phyloP scores from a whole-genome alignment of 2,888 invertebrate species.

The Rhagium mordax region DNA sequence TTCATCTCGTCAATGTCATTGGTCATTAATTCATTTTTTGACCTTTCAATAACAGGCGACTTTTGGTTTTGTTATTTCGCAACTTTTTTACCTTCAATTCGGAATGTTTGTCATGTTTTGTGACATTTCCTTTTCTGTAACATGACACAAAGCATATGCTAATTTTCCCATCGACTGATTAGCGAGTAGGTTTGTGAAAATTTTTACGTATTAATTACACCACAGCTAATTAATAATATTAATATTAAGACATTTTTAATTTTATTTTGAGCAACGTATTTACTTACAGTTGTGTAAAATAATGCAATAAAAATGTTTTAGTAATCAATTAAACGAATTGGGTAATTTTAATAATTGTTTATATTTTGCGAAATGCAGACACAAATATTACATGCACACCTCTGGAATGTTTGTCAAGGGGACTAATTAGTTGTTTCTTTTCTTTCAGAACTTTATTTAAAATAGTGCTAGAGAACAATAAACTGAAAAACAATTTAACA shows the following conservation, averaged over 20 bases:
- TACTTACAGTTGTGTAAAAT: conserved; percentile 20
- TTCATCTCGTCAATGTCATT: conserved; percentile 46
- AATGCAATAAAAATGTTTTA: conserved; percentile 33
- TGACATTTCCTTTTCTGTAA: conserved; percentile 29
- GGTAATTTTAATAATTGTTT: conserved; percentile 31
- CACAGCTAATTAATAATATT: not conserved
- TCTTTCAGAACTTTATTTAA: conserved; percentile 12
- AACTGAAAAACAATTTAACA: conserved; percentile 11
- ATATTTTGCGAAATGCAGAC: conserved; percentile 29
- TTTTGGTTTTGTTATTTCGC: conserved; percentile 35
- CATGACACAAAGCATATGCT: conserved; percentile 12
- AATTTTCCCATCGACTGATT: not conserved
- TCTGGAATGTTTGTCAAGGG: not conserved
- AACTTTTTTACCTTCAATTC: conserved; percentile 28
- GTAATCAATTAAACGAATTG: conserved; percentile 31
- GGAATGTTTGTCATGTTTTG: conserved; percentile 14
- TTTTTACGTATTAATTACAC: not conserved
- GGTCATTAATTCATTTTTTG: conserved; percentile 48
- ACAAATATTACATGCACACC: not conserved
- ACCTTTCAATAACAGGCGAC: conserved; percentile 46
- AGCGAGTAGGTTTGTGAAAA: not conserved
- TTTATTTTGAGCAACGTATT: conserved; percentile 7
- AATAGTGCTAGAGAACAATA: conserved; percentile 9
- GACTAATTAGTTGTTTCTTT: conserved; percentile 4
- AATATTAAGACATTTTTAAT: conserved; percentile 17